Evolutionary conservation across 35 echinoderm and acorn worm species (phyloP).

Genomic region (Apostichopus parvimensis): DNA sequence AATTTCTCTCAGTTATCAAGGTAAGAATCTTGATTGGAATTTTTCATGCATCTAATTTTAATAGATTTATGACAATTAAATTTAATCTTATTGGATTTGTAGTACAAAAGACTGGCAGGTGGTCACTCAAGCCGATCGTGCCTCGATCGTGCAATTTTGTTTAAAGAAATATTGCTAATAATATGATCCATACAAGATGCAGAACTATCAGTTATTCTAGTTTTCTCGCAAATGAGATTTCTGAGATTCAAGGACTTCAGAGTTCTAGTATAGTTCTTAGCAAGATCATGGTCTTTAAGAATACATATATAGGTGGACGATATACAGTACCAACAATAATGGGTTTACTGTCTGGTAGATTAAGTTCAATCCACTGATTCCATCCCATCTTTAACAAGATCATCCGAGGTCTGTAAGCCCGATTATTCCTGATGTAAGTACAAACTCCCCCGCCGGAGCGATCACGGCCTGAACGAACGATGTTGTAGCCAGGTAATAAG

Average conservation of each 20-base stretch:
- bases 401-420: neutral
- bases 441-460: slow-evolving; percentile 10
- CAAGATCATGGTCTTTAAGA: neutral
- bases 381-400: neutral
- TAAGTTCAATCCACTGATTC: slow-evolving; percentile 2
- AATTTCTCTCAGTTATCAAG: no score
- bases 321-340: slow-evolving; percentile 23
- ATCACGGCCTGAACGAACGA: neutral
- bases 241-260: slow-evolving; percentile 12
- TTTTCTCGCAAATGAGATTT: slow-evolving; percentile 1
- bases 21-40: no score
- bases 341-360: neutral
- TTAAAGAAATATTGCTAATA: neutral
- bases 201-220: slow-evolving; percentile 1
- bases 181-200: slow-evolving; percentile 19
- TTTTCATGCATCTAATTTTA: no score
- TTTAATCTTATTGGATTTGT: no score
- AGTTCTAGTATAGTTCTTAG: neutral
- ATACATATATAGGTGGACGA: neutral
- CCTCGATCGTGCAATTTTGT: neutral
- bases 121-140: no score
- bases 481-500: neutral
- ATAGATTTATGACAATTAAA: no score
- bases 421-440: slow-evolving; percentile 27
- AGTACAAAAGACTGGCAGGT: no score